phyloP scores from a whole-genome alignment of 2,113 vertebrate species.

The Rafetus swinhoei region DNA sequence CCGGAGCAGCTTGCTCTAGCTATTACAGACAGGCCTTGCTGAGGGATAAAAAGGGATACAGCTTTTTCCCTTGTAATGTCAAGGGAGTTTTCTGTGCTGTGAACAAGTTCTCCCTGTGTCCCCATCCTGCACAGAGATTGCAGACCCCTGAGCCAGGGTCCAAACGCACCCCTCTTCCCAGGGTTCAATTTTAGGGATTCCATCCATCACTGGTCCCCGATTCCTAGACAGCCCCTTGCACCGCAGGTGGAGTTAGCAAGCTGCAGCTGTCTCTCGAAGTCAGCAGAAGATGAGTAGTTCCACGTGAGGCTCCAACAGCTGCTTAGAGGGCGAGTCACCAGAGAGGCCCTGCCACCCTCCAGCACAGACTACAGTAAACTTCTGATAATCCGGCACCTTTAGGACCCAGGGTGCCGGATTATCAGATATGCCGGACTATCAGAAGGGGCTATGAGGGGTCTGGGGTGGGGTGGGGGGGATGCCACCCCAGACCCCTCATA shows the following conservation, averaged over 20 bases:
- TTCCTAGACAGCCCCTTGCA: not conserved
- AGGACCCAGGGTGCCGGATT: too few species aligned
- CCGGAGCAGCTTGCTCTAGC: not conserved
- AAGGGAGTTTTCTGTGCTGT: not conserved
- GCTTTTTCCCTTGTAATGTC: not conserved
- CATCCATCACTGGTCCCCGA: not conserved
- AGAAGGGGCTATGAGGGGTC: too few species aligned
- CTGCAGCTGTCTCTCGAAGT: not conserved
- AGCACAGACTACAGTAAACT: too few species aligned
- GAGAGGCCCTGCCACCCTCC: too few species aligned
- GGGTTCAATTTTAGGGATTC: not conserved
- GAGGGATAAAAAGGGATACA: not conserved
- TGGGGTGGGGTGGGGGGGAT: too few species aligned
- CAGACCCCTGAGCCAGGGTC: not conserved
- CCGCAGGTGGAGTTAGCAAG: not conserved
- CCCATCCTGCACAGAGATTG: not conserved
- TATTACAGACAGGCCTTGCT: not conserved
- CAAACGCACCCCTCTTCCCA: not conserved
- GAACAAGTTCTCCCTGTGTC: not conserved
- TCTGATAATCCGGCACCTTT: too few species aligned
- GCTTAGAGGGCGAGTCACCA: not conserved
- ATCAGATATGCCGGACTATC: too few species aligned
- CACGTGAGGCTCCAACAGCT: not conserved
- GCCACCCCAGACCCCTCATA: too few species aligned
- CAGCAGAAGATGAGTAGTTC: not conserved